Conservation (phyloP, 2,797 vertebrate genomes). For the Syncerus caffer region DNA sequence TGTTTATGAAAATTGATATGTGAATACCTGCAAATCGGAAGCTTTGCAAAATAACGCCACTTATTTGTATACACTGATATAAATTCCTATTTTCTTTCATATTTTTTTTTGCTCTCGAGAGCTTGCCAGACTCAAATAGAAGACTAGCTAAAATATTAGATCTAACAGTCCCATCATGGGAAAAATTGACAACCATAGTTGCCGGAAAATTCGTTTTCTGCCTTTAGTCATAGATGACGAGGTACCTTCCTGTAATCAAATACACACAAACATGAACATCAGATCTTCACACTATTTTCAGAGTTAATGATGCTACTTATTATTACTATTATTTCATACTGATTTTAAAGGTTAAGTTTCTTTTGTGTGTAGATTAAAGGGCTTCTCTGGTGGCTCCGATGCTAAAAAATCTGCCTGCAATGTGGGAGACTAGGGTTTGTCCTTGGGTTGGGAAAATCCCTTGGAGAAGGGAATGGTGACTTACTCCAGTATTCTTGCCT, state of each 20-base stretch:
- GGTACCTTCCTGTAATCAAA: background rate
- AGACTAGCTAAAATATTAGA: constrained; percentile 2
- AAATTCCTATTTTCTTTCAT: constrained; percentile 46
- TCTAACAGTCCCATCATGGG: background rate
- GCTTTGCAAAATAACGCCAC: constrained; percentile 31
- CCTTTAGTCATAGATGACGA: background rate
- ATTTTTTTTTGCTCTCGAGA: constrained; percentile 50
- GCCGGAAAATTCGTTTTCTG: constrained; percentile 7
- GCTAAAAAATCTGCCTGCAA: background rate
- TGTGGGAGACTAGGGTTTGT: background rate
- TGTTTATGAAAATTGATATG: constrained; percentile 39
- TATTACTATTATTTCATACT: background rate
- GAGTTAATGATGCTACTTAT: background rate
- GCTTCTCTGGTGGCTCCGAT: background rate
- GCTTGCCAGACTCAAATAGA: constrained; percentile 47
- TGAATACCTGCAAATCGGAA: constrained; percentile 51
- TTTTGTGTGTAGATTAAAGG: background rate
- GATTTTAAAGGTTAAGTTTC: constrained; percentile 20
- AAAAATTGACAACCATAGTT: background rate
- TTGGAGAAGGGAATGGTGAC: background rate
- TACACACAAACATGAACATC: background rate
- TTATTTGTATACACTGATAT: constrained; percentile 44
- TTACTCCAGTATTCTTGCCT: background rate
- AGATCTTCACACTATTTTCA: background rate
- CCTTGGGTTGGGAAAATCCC: background rate